Base-by-base conservation (phyloP, 2,888 invertebrate species). In the Incurvaria masculella region DNA sequence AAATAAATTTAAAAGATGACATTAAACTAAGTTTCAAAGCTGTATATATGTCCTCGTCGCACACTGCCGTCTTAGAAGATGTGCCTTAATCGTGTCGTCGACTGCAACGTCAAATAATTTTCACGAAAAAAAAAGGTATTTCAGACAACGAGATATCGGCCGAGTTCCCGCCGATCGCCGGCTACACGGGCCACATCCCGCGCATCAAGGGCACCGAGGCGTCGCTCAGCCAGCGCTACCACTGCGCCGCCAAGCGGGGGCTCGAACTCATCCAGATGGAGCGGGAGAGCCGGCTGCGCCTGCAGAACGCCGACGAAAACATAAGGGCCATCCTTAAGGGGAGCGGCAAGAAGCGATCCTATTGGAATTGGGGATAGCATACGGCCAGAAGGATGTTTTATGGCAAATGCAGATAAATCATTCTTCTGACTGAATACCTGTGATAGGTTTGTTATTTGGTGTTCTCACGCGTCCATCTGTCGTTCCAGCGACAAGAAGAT, bases 161-260 rank as follows among this genome's bases (percentile, higher is more conserved):
- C 0, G 85, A 86, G 60, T 81, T 80, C 56, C 87, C 87, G 18
- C 87, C 87, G 16, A 87, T 87, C 57, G 84, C 87, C 1, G 87
- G 88, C 8, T 87, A 88, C 65, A 87, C 88, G 0, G 88, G 87
- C 3, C 87, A 87, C 61, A 87, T 88, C 51, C 87, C 87, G 3
- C 76, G 85, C 42, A 82, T 86, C 46, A 84, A 81, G 59, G 84
- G 85, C 14, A 81, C 81, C 1, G 86, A 87, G 62, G 82, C 84
- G 1, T 85, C 86, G 0, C 71, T 87, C n/a, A 86, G 86, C 50
- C 83, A 85, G 60, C 66, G 86, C 51, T 87, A 86, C 62, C 82
- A 85, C 53, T 83, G 83, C 58, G 86, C 86, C 1, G 87, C 86
- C 2, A 83, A 80, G 64, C 80, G 81, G 26, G 86, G 86, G 10